Evolutionary conservation across 2,113 vertebrate genomes (phyloP), one percentile per base, ranked within the genome.

Genomic region (Centropus unirufus): DNA sequence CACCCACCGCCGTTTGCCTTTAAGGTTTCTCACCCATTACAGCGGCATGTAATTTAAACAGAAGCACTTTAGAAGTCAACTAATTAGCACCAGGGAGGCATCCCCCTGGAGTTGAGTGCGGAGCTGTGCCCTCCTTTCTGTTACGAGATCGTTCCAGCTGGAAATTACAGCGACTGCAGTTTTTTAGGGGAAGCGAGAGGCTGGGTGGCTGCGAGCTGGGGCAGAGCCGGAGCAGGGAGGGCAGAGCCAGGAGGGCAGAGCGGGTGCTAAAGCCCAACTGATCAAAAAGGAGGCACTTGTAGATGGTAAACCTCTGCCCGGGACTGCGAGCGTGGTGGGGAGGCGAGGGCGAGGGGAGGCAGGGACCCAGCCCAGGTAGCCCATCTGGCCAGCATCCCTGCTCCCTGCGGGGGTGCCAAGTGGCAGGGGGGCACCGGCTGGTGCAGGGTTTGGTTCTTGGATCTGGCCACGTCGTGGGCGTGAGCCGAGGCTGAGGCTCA

Each of bases 71-170:
- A 94, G 88, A 96, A 97, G 95, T 95, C 96, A 96, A 94, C 97
- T 97, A 97, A 97, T 97, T 96, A 97, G 96, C 93, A 84, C 83
- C 92, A 95, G 95, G 95, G 86, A 97, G 97, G 97, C 98, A 98
- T 98, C 98, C 97, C 98, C 98, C 91, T 74, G 83, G 77, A 96
- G 97, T 97, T 98, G 93, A 85, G 95, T 74, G n/a, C 93, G 49
- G 97, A 96, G 90, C 95, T 10, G 96, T 96, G 95, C 93, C 89
- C 95, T 96, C 88, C 96, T 78, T 97, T 97, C 96, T 88, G 95
- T 29, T 95, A 32, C 63, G 29, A 90, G 93, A 82, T 87, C 36
- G 34, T 34, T 96, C 93, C 68, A 54, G 87, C 91, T 91, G 93
- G 82, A 95, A 87, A 96, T 63, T 2, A 46, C 96, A 70, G 93